phyloP scores from a whole-genome alignment of 2,113 vertebrate genomes.

The Benthochromis sp. region DNA sequence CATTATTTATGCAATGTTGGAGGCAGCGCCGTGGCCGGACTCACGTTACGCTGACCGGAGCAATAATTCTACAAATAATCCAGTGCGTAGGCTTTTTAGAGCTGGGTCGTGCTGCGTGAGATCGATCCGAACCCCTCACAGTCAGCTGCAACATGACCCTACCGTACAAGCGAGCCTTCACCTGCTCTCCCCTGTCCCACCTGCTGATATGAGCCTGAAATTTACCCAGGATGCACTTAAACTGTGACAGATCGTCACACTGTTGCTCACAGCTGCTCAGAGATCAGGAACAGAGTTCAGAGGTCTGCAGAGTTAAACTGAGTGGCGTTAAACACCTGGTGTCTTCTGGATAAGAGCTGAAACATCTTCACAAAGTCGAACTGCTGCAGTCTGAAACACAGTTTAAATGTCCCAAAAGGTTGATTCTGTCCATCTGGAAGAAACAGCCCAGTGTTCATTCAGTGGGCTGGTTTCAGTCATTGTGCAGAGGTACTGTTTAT shows the following conservation, averaged over 20 bases:
- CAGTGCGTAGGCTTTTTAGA: slow-evolving; percentile 10
- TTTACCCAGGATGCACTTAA: not conserved
- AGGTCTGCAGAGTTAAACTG: not conserved
- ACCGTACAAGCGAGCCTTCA: not conserved
- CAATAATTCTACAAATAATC: slow-evolving; percentile 45
- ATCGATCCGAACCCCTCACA: not conserved
- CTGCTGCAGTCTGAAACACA: not conserved
- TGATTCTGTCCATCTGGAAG: not conserved
- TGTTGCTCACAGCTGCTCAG: not conserved
- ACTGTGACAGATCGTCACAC: not conserved
- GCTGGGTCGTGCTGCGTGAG: not conserved
- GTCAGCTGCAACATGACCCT: not conserved
- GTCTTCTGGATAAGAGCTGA: not conserved
- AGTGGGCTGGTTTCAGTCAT: not conserved
- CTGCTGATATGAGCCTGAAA: not conserved
- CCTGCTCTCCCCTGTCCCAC: not conserved
- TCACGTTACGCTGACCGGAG: slow-evolving; percentile 26
- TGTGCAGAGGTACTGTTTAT: not conserved
- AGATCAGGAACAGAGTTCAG: not conserved
- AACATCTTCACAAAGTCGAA: not conserved
- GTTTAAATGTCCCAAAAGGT: not conserved
- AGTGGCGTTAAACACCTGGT: not conserved
- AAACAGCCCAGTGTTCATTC: not conserved
- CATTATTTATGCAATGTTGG: slow-evolving; percentile 34
- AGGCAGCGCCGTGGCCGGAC: not conserved